A percentile compares a stretch with the other conserved stretches of the same genome.
phyloP scores from a whole-genome alignment of 1,140 invertebrate genomes.

The Drosophila novamexicana region DNA sequence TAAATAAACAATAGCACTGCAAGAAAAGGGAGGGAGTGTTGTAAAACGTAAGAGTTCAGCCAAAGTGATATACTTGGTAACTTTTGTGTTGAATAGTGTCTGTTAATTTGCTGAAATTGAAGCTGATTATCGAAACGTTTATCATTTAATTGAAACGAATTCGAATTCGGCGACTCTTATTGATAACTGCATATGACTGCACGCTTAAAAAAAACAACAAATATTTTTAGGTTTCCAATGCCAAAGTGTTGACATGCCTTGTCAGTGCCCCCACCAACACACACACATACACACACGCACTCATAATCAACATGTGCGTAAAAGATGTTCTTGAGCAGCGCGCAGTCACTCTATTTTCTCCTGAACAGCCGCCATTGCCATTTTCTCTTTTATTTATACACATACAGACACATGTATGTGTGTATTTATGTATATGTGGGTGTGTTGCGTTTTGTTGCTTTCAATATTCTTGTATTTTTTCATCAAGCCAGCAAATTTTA shows the following conservation, averaged over 20 bases:
- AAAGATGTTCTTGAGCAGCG: conserved; percentile 45
- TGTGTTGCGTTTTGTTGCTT: conserved; percentile 14
- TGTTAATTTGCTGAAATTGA: conserved; percentile 31
- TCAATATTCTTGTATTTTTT: conserved; percentile 11
- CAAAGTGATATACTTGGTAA: conserved; percentile 17
- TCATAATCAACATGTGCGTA: conserved; percentile 37
- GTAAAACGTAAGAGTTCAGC: not conserved
- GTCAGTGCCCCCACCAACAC: conserved; percentile 13
- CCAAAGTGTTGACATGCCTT: conserved; percentile 44
- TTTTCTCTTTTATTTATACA: conserved; percentile 2
- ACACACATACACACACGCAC: not conserved
- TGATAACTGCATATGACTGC: conserved; percentile 11
- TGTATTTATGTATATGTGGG: conserved; percentile 7
- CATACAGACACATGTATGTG: not conserved
- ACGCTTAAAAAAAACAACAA: not conserved
- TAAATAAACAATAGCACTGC: conserved; percentile 50
- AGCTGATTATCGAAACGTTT: conserved; percentile 30
- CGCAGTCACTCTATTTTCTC: conserved; percentile 38
- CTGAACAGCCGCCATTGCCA: conserved; percentile 37
- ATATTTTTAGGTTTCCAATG: conserved; percentile 8
- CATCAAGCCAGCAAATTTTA: conserved; percentile 30
- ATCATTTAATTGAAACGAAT: conserved; percentile 33
- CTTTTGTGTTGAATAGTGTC: conserved; percentile 12
- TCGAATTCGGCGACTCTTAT: conserved; percentile 9
- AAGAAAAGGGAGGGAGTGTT: conserved; percentile 9